Evolutionary conservation across 2,888 invertebrate genomes (phyloP), one percentile per base, ranked within the genome.

Genomic region (Octonoba sinensis): DNA sequence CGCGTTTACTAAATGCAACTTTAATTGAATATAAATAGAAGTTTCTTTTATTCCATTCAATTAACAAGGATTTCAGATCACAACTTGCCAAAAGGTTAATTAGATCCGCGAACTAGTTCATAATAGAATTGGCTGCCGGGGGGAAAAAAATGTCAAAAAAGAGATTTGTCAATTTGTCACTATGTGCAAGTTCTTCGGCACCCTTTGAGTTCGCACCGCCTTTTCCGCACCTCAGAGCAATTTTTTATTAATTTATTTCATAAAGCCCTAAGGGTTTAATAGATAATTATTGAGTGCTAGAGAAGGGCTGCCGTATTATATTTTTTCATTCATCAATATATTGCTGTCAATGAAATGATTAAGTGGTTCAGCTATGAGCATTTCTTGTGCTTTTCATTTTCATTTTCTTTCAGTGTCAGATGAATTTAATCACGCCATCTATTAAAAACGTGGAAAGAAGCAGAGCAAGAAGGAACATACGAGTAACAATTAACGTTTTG

Each of bases 121-220:
- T 73, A 73, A 73, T 73, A 36, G 54, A 36, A n/a, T 24, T 15
- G 18, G 64, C 66, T 66, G 36, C 8, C 36, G 36, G 36, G 36
- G 36, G 8, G 8, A 8, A 8, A 36, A 36, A 36, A 36, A 36
- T 36, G 36, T 46, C 24, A 51, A 27, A 71, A 77, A 77, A 71
- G 71, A 54, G 44, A 77, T 64, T 77, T 70, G 70, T 77, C 77
- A 77, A 77, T 77, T 77, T 77, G 77, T 77, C 77, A 77, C 77
- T 71, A 20, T 64, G 20, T 49, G 56, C 47, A 71, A 65, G 56
- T 59, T 46, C 70, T 77, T 77, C 70, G 77, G 70, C 77, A 57
- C 74, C 57, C 74, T 74, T 74, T 74, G 74, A 57, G 77, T 47
- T 49, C 54, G 71, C 11, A 36, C 77, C 77, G 77, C 77, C 77